Percentiles rank a stretch among this genome's conserved stretches.
Conservation (phyloP, 1,140 invertebrate species). For the Druon quercuslanigerum region DNA sequence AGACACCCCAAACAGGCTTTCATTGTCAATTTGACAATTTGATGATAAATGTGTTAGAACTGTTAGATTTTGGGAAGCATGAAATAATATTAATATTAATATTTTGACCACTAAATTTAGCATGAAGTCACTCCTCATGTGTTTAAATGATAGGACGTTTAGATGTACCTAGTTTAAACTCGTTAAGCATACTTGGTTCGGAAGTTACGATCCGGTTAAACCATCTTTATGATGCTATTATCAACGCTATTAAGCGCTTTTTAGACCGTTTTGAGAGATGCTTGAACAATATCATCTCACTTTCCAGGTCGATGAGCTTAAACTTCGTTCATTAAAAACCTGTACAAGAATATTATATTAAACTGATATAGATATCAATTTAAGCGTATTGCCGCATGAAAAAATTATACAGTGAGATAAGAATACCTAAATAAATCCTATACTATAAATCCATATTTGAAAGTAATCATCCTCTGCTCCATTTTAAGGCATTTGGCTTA, state of each 20-base stretch:
- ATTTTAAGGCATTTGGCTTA: too few relatives aligned
- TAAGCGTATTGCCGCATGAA: not conserved
- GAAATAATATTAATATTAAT: not conserved
- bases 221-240: slow-evolving; percentile 58
- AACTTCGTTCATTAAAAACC: not conserved
- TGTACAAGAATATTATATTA: too few relatives aligned
- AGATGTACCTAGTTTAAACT: slow-evolving; percentile 10
- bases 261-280: slow-evolving; percentile 55
- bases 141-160: slow-evolving; percentile 20
- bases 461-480: too few relatives aligned
- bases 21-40: too few relatives aligned
- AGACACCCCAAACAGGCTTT: too few relatives aligned
- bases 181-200: slow-evolving; percentile 37
- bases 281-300: slow-evolving; percentile 49
- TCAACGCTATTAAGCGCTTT: slow-evolving; percentile 55
- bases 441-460: too few relatives aligned
- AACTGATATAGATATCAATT: slow-evolving; percentile 12
- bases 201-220: slow-evolving; percentile 52
- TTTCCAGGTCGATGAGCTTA: slow-evolving; percentile 44
- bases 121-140: slow-evolving; percentile 13
- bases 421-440: too few relatives aligned
- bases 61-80: too few relatives aligned
- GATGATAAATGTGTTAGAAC: too few relatives aligned
- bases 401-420: too few relatives aligned
- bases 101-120: slow-evolving; percentile 16